Conservation (phyloP, 2,888 invertebrate genomes). For the Hemistola chrysoprasaria region DNA sequence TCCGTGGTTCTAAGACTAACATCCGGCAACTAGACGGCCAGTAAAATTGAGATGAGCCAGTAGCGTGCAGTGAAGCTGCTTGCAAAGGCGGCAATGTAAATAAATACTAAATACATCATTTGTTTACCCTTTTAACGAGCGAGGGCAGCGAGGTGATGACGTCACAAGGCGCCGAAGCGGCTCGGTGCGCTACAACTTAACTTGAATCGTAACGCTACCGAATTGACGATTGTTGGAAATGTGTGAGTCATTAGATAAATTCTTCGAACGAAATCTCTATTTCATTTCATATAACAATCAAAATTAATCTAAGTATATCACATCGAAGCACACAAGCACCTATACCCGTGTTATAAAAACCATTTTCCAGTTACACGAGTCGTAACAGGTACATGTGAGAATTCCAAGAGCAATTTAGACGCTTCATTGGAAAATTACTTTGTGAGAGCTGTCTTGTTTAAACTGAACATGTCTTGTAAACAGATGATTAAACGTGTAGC, state of each 20-base stretch:
- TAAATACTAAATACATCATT: slow-evolving; percentile 47
- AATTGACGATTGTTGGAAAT: slow-evolving; percentile 49
- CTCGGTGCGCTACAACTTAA: slow-evolving; percentile 58
- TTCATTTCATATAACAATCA: not conserved
- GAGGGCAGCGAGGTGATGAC: slow-evolving; percentile 53
- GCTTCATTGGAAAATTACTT: slow-evolving; percentile 39
- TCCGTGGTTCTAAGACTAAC: slow-evolving; percentile 8
- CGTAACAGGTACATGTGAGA: slow-evolving; percentile 9
- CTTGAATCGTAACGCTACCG: slow-evolving; percentile 57
- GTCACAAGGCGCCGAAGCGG: slow-evolving; percentile 62
- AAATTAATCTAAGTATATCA: too few relatives aligned
- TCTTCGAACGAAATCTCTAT: slow-evolving; percentile 1
- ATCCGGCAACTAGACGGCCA: slow-evolving; percentile 12
- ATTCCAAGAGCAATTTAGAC: slow-evolving; percentile 19
- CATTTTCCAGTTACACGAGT: too few relatives aligned
- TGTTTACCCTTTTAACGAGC: slow-evolving; percentile 42
- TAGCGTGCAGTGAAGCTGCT: slow-evolving; percentile 20
- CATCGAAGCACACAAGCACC: too few relatives aligned
- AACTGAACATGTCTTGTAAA: slow-evolving; percentile 21
- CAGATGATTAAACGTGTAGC: slow-evolving; percentile 3
- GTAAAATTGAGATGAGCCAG: slow-evolving; percentile 25
- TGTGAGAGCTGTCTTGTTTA: slow-evolving; percentile 34
- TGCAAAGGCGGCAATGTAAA: slow-evolving; percentile 39
- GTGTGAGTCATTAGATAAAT: slow-evolving; percentile 15
- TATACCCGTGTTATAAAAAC: too few relatives aligned